Evolutionary conservation across 2,888 invertebrate genomes (phyloP).

Genomic region (Eristalinus aeneus): DNA sequence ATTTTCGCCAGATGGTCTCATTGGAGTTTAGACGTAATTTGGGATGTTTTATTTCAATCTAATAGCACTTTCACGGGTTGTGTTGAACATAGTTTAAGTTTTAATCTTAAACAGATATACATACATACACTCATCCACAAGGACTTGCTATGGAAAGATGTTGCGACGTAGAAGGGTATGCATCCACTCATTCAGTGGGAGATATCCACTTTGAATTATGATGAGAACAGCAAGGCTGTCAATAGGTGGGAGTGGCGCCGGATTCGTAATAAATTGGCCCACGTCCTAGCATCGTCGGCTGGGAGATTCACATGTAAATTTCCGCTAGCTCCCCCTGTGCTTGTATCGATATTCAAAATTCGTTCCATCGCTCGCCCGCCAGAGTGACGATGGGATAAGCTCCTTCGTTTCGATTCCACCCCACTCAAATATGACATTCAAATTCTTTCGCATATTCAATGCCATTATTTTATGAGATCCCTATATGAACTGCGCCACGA

Average conservation of each 20-base stretch:
- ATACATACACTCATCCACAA: neutral
- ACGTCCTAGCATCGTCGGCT: constrained; percentile 1
- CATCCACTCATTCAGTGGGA: neutral
- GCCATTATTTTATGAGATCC: constrained; percentile 68
- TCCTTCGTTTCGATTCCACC: constrained; percentile 47
- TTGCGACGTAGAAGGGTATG: neutral
- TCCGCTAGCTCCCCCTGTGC: constrained; percentile 21
- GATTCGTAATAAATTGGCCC: constrained; percentile 60
- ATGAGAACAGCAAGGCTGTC: constrained; percentile 66
- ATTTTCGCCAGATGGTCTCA: constrained; percentile 53
- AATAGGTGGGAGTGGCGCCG: constrained; percentile 61
- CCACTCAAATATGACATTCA: constrained; percentile 58
- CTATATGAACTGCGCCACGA: constrained; percentile 66
- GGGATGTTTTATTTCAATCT: neutral
- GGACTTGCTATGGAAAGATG: neutral
- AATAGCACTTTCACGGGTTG: neutral
- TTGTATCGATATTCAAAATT: constrained; percentile 68
- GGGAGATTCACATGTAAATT: constrained; percentile 65
- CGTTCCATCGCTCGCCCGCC: constrained; percentile 37
- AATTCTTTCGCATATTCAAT: constrained; percentile 67
- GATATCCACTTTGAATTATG: constrained; percentile 57
- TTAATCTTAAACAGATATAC: neutral
- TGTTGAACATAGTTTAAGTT: neutral
- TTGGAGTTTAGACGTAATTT: constrained; percentile 15
- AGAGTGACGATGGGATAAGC: constrained; percentile 62